A percentile compares a stretch with the other conserved stretches of the same genome.
These are phyloP conservation scores for Nyctalus aviator DNA, from an alignment of 2,797 vertebrate species.

Conservation along the genomic window DNA sequence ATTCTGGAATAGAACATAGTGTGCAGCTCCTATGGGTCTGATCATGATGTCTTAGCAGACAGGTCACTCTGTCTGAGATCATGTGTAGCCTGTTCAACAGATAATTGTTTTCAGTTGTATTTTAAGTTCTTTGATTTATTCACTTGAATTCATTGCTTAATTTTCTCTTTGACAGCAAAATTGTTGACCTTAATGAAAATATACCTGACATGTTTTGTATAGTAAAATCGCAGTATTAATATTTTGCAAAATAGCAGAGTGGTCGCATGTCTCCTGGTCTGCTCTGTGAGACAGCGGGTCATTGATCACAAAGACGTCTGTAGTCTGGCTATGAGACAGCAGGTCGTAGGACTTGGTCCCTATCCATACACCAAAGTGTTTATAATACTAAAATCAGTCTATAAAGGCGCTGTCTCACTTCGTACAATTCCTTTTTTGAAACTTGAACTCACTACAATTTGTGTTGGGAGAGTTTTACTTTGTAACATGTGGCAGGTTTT, in stretches of 20 bases:
- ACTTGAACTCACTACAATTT: background rate
- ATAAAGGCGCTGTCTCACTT: rapidly evolving
- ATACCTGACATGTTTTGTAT: background rate
- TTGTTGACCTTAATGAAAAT: background rate
- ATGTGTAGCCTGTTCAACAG: background rate
- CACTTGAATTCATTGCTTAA: background rate
- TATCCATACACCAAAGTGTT: rapidly evolving
- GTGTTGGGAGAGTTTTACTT: background rate
- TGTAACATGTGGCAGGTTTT: background rate
- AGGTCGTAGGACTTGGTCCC: rapidly evolving
- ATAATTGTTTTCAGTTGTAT: background rate
- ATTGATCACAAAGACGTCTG: background rate
- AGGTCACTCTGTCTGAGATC: rapidly evolving
- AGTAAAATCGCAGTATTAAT: too few relatives aligned
- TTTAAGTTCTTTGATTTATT: background rate
- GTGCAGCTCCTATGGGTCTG: background rate
- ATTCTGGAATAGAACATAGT: background rate
- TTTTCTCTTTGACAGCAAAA: background rate
- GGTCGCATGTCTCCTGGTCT: rapidly evolving
- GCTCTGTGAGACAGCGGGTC: background rate
- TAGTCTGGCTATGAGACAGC: rapidly evolving
- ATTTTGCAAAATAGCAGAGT: background rate
- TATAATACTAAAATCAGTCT: rapidly evolving
- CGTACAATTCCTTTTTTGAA: background rate
- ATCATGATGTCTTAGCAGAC: too few relatives aligned